These are phyloP conservation scores for Terebella lapidaria DNA, from an alignment of 2,888 invertebrate genomes.

Conservation along the genomic window DNA sequence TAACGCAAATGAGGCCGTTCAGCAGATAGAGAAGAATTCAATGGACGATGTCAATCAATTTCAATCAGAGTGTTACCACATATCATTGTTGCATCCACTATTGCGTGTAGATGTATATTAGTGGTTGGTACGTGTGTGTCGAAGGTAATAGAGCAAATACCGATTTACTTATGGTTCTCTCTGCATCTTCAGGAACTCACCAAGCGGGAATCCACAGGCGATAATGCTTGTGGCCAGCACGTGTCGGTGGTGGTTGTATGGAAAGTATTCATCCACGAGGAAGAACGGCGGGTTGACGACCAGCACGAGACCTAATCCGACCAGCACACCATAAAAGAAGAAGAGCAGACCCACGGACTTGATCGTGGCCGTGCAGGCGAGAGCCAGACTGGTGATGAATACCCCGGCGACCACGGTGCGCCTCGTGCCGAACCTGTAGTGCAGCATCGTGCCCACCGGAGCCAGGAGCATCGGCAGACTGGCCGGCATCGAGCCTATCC, in stretches of 20 bases:
- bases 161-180: too few species aligned
- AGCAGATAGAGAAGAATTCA: too few species aligned
- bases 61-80: too few species aligned
- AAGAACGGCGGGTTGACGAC: slow-evolving; percentile 25
- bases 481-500: slow-evolving; percentile 15
- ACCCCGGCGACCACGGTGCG: slow-evolving; percentile 14
- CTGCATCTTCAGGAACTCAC: too few species aligned
- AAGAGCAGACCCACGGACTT: slow-evolving; percentile 13
- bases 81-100: too few species aligned
- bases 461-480: slow-evolving; percentile 18
- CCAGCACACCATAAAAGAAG: slow-evolving; percentile 22
- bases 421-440: slow-evolving; percentile 11
- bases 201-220: slow-evolving; percentile 26
- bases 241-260: slow-evolving; percentile 23
- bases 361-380: slow-evolving; percentile 10
- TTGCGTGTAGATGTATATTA: too few species aligned
- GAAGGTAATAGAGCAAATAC: too few species aligned
- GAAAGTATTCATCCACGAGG: slow-evolving; percentile 25
- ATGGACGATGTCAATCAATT: too few species aligned
- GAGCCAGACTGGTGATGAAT: slow-evolving; percentile 9
- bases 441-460: slow-evolving; percentile 13
- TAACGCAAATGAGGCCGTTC: too few species aligned
- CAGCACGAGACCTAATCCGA: slow-evolving; percentile 21
- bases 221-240: slow-evolving; percentile 27
- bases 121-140: too few species aligned